Evolutionary conservation across 1,140 invertebrate genomes (phyloP).

Genomic region (Lordiphosa stackelbergi): DNA sequence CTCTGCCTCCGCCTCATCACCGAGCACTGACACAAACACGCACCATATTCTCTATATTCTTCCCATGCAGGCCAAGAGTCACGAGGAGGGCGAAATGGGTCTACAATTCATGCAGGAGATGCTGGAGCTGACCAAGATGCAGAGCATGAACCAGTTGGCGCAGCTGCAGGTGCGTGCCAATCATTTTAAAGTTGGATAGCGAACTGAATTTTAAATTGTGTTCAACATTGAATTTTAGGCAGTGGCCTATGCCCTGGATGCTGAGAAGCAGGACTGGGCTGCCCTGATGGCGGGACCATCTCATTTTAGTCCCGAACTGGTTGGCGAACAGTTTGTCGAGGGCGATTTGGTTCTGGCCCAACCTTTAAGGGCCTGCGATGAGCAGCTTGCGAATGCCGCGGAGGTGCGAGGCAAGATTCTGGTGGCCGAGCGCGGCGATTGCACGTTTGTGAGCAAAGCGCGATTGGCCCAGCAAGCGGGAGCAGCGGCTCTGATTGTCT

Average conservation of each 20-base stretch:
- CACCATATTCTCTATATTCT: neutral
- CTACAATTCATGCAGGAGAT: conserved; percentile 98
- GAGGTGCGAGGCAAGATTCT: conserved; percentile 87
- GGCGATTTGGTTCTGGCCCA: conserved; percentile 82
- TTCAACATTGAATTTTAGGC: conserved; percentile 52
- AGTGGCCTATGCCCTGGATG: conserved; percentile 79
- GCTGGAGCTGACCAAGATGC: conserved; percentile 90
- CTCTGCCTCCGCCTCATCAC: neutral
- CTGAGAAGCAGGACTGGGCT: conserved; percentile 67
- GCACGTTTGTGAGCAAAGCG: conserved; percentile 97
- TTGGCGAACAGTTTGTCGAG: conserved; percentile 80
- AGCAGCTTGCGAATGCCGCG: conserved; percentile 78
- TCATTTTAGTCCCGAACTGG: conserved; percentile 91
- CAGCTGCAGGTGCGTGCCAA: conserved; percentile 77
- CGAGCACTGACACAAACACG: neutral
- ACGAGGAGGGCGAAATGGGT: conserved; percentile 93
- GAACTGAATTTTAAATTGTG: no score
- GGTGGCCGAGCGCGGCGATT: conserved; percentile 91
- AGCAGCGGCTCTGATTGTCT: conserved; percentile 89
- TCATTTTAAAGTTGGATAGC: no score
- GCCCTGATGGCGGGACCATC: conserved; percentile 88
- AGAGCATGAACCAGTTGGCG: conserved; percentile 81
- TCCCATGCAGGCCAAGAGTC: conserved; percentile 84
- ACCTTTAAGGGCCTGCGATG: conserved; percentile 83
- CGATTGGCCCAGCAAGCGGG: conserved; percentile 89